A percentile compares a stretch with the other conserved stretches of the same genome.
These are phyloP conservation scores for Saccopteryx bilineata DNA, from an alignment of 2,113 vertebrate species.

Conservation along the genomic window DNA sequence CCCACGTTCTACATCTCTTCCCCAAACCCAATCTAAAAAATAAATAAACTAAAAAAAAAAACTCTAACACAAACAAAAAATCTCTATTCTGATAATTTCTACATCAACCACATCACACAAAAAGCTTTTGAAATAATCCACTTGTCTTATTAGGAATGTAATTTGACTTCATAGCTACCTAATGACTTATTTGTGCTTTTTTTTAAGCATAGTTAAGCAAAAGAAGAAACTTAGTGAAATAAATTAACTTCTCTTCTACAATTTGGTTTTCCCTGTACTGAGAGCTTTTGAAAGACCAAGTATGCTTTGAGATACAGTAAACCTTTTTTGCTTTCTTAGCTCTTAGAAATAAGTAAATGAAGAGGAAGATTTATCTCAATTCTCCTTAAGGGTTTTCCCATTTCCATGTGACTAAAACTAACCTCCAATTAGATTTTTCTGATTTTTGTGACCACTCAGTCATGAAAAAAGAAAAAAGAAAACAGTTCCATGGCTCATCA, in stretches of 20 bases:
- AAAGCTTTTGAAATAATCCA: conserved; percentile 47
- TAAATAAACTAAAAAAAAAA: not conserved
- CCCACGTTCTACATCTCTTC: not conserved
- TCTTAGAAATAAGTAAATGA: conserved; percentile 54
- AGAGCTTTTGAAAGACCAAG: conserved; percentile 18
- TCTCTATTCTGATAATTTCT: not conserved
- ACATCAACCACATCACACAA: not conserved
- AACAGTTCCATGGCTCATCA: not conserved
- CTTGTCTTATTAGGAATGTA: conserved; percentile 23
- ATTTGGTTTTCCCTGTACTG: conserved; percentile 31
- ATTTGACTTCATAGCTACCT: not conserved
- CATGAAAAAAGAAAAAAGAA: conserved; percentile 46
- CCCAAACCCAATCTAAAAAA: not conserved
- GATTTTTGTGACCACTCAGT: not conserved
- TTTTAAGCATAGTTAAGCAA: not conserved
- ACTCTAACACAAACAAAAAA: not conserved
- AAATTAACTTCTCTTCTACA: not conserved
- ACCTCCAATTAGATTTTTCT: conserved; percentile 40
- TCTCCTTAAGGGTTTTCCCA: not conserved
- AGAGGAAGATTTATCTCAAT: not conserved
- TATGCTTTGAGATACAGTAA: conserved; percentile 46
- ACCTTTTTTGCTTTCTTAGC: not conserved
- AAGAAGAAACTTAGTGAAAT: not conserved
- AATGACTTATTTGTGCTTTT: not conserved
- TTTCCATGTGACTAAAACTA: conserved; percentile 45